These are phyloP conservation scores for Ceratosolen fusciceps DNA, from an alignment of 1,140 invertebrate genomes.

Conservation along the genomic window DNA sequence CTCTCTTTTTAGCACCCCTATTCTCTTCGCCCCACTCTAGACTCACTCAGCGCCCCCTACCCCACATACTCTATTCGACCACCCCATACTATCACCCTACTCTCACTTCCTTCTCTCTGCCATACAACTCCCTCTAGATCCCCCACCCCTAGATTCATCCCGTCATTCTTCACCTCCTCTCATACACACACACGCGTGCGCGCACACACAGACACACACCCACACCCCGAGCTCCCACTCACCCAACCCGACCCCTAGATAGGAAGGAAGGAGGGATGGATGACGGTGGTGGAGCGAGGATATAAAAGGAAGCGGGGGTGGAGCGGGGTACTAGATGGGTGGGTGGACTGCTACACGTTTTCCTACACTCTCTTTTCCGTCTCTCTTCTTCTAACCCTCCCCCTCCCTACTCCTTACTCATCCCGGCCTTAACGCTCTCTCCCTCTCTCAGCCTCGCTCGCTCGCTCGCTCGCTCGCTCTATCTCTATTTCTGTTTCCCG, in stretches of 20 bases:
- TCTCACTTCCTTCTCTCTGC: constrained; percentile 34
- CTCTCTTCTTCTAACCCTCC: constrained; percentile 45
- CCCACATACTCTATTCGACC: not conserved
- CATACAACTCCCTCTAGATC: constrained; percentile 21
- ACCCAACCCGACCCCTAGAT: constrained; percentile 33
- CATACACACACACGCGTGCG: too few relatives aligned
- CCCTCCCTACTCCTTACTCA: too few relatives aligned
- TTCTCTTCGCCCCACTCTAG: not conserved
- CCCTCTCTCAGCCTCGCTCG: constrained; percentile 23
- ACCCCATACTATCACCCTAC: not conserved
- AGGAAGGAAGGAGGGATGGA: not conserved
- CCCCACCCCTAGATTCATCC: not conserved
- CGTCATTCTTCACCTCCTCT: constrained; percentile 11
- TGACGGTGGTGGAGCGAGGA: constrained; percentile 20
- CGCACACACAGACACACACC: too few relatives aligned
- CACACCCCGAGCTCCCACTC: too few relatives aligned
- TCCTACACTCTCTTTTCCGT: constrained; percentile 56
- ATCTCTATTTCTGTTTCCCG: constrained; percentile 38
- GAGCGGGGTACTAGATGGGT: constrained; percentile 17
- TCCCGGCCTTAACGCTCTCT: constrained; percentile 13
- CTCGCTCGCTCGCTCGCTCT: constrained; percentile 24
- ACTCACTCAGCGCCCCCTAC: constrained; percentile 29
- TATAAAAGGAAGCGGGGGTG: constrained; percentile 38
- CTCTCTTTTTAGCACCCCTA: constrained; percentile 17
- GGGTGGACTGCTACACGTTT: constrained; percentile 56